Conservation (phyloP, 2,797 vertebrate genomes). For the Vespertilio murinus region DNA sequence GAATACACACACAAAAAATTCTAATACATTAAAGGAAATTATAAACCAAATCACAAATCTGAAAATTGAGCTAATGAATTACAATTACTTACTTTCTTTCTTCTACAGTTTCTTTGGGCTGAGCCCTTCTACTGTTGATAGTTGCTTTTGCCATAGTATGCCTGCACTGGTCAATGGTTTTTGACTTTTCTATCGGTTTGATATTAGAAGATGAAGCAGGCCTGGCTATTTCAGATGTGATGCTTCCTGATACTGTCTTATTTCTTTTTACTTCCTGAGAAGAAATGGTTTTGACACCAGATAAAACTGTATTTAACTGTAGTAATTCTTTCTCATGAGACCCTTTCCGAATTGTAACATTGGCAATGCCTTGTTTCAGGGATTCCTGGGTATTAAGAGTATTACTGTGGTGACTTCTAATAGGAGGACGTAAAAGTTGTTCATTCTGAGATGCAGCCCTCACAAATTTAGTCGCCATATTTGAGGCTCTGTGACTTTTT, state of each 20-base stretch:
- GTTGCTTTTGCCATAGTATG: conserved; percentile 55
- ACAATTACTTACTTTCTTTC: conserved; percentile 87
- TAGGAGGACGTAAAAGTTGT: conserved; percentile 59
- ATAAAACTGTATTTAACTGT: conserved; percentile 16
- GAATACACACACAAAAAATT: not conserved
- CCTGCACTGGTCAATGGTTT: conserved; percentile 65
- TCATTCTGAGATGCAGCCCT: conserved; percentile 44
- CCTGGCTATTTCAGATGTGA: conserved; percentile 46
- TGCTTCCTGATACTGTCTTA: not conserved
- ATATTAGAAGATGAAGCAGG: not conserved
- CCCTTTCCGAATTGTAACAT: conserved; percentile 40
- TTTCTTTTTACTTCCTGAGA: conserved; percentile 51
- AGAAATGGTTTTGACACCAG: conserved; percentile 5
- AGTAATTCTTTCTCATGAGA: conserved; percentile 26
- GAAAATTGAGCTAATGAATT: not conserved
- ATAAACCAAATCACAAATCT: not conserved
- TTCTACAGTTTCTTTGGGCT: conserved; percentile 83
- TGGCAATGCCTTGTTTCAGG: conserved; percentile 38
- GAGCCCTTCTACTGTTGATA: conserved; percentile 40
- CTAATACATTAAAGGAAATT: not conserved
- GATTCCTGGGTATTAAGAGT: conserved; percentile 42
- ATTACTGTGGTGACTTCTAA: not conserved
- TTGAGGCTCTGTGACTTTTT: conserved; percentile 26
- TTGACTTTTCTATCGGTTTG: conserved; percentile 65
- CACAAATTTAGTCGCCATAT: conserved; percentile 34